Percentiles rank a stretch among this genome's conserved stretches.
Conservation (phyloP, 2,113 vertebrate species). For the Vanacampus margaritifer region DNA sequence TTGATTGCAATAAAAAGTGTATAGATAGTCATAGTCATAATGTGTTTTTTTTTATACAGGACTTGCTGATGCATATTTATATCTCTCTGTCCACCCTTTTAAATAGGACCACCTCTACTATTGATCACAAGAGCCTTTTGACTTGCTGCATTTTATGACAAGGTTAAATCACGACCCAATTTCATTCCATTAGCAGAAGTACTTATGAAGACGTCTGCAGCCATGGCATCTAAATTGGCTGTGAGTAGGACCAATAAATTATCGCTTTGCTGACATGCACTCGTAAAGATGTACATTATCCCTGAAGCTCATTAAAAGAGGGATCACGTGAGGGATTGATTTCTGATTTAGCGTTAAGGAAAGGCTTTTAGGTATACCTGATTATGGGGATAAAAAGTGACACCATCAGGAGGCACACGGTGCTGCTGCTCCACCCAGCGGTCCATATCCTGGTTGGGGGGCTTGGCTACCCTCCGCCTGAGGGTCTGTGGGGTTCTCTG, state of each 20-base stretch:
- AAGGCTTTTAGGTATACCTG: conserved; percentile 76
- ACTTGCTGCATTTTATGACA: conserved; percentile 57
- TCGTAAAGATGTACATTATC: conserved; percentile 45
- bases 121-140: conserved; percentile 66
- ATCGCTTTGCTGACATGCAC: conserved; percentile 43
- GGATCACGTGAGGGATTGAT: conserved; percentile 4
- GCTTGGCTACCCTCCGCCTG: conserved; percentile 75
- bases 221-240: conserved; percentile 46
- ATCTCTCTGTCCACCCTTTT: conserved; percentile 51
- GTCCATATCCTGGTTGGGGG: conserved; percentile 77
- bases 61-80: conserved; percentile 54
- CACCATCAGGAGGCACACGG: conserved; percentile 77
- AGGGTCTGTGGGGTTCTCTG: conserved; percentile 69
- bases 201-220: conserved; percentile 47
- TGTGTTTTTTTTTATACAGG: conserved; percentile 13
- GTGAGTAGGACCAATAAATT: conserved; percentile 50
- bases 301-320: conserved; percentile 43
- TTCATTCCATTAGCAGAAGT: conserved; percentile 69
- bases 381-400: conserved; percentile 80
- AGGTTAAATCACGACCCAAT: conserved; percentile 64
- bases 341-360: conserved; percentile 28
- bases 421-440: conserved; percentile 86
- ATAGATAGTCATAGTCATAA: not conserved
- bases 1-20: conserved; percentile 19
- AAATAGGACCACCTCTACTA: conserved; percentile 60